A percentile compares a stretch with the other conserved stretches of the same genome.
phyloP scores from a whole-genome alignment of 2,888 invertebrate genomes.

The Pogonocherus hispidulus region DNA sequence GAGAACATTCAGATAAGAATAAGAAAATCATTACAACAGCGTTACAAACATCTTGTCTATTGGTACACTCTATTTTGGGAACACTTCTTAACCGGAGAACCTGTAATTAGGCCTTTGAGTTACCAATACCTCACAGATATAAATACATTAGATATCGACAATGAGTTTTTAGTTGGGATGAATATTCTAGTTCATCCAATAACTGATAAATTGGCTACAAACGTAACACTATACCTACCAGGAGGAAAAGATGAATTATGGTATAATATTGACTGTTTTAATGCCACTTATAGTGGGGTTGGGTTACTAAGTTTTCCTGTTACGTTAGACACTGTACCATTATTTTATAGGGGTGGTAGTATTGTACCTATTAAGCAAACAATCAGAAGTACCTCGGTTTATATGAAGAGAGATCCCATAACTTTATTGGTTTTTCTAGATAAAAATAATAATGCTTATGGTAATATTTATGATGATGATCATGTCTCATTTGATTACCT shows the following conservation, averaged over 20 bases:
- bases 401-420: constrained; percentile 50
- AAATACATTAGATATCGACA: constrained; percentile 83
- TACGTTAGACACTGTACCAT: constrained; percentile 32
- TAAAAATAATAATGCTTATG: constrained; percentile 72
- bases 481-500: constrained; percentile 77
- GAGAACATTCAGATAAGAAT: constrained; percentile 78
- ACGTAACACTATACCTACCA: constrained; percentile 36
- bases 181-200: constrained; percentile 31
- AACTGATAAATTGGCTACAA: constrained; percentile 12
- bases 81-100: constrained; percentile 84
- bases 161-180: constrained; percentile 78
- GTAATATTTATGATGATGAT: constrained; percentile 90
- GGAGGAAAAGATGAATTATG: constrained; percentile 34
- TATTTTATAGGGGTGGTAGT: constrained; percentile 47
- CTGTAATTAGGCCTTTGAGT: constrained; percentile 91
- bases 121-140: constrained; percentile 87
- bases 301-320: constrained; percentile 29
- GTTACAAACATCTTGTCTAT: constrained; percentile 90
- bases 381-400: constrained; percentile 40
- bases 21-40: constrained; percentile 78
- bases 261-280: constrained; percentile 28
- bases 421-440: constrained; percentile 52
- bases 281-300: constrained; percentile 9
- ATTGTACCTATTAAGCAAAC: constrained; percentile 53
- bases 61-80: constrained; percentile 95